These are phyloP conservation scores for Halcyon malimbica DNA, from an alignment of 2,113 vertebrate species.

Conservation along the genomic window DNA sequence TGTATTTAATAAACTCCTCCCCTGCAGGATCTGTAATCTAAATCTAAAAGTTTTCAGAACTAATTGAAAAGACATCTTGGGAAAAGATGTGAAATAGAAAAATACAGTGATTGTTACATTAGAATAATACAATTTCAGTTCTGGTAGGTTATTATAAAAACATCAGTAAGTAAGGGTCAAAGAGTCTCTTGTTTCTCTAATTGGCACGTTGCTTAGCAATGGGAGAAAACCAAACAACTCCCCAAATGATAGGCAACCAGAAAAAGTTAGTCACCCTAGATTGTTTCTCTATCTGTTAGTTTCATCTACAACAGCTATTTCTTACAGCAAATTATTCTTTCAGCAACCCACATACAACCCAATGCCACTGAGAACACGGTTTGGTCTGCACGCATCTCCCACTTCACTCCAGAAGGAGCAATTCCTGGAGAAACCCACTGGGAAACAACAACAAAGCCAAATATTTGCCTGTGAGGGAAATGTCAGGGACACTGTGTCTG, in stretches of 20 bases:
- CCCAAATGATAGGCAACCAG: neutral
- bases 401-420: neutral
- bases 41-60: neutral
- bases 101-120: neutral
- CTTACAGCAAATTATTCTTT: neutral
- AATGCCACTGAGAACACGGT: fast-evolving
- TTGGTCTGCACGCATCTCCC: neutral
- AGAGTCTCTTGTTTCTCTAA: neutral
- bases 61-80: neutral
- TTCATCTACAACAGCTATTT: neutral
- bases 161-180: neutral
- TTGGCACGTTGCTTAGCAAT: neutral
- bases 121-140: neutral
- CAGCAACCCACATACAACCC: neutral
- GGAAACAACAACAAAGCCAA: neutral
- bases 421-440: neutral
- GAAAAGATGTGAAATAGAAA: neutral
- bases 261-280: neutral
- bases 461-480: neutral
- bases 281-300: neutral
- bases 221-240: neutral
- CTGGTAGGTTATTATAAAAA: neutral
- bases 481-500: neutral
- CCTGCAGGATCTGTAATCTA: neutral
- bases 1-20: neutral